Evolutionary conservation across 1,140 invertebrate species (phyloP), one percentile per base, ranked within the genome.

Genomic region (Brachionus rubens): DNA sequence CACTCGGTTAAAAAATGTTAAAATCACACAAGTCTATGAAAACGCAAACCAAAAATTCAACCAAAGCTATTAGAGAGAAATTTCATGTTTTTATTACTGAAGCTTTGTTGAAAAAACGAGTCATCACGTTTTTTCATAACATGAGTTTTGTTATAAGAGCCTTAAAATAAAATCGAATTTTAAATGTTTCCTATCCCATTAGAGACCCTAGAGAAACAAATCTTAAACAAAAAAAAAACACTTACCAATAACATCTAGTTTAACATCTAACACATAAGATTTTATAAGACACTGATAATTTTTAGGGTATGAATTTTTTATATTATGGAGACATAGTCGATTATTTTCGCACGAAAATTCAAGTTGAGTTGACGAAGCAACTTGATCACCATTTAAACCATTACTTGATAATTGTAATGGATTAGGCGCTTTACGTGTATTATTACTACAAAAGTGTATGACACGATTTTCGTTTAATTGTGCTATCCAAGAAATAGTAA

Each of bases 191-290:
- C n/a, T n/a, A n/a, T n/a, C n/a, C n/a, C n/a, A n/a, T n/a, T n/a
- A n/a, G n/a, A n/a, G n/a, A n/a, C n/a, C n/a, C n/a, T n/a, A n/a
- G n/a, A n/a, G n/a, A n/a, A n/a, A n/a, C n/a, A n/a, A n/a, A n/a
- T n/a, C n/a, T n/a, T n/a, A n/a, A n/a, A n/a, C n/a, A n/a, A 46
- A 47, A 47, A 14, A 9, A 14, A 70, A 70, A 30, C 4, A 70
- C 65, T 50, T 50, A 72, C 68, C 68, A 40, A 72, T 72, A 19
- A 72, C 68, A 72, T 72, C 50, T 4, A 72, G 46, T 46, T 54
- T 48, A 14, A 72, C 68, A 36, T 72, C 30, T 19, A 54, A 33
- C 16, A 48, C 46, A 33, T 72, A 54, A 12, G 46, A 50, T 40
- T 72, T 72, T 7, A 72, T 41, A 28, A 54, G 40, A 41, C 68